Percentiles rank a stretch among this genome's conserved stretches.
Evolutionary conservation across 2,797 vertebrate genomes (phyloP).

Genomic region (Eulemur albifrons): DNA sequence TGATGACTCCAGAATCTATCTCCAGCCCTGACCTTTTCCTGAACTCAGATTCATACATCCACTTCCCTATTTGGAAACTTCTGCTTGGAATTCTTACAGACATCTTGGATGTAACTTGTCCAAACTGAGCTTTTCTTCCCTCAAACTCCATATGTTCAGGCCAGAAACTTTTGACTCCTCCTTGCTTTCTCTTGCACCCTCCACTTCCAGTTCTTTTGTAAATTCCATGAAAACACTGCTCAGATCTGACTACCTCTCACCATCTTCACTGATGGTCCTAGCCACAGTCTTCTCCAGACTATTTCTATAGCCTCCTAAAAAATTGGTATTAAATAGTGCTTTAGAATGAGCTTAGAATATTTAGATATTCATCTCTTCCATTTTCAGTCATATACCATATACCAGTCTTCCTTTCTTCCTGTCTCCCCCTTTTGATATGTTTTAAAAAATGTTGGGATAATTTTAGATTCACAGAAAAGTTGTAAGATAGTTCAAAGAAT

Average conservation of each 20-base stretch:
- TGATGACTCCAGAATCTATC: not conserved
- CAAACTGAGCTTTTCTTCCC: not conserved
- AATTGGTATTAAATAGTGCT: not conserved
- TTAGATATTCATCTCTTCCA: not conserved
- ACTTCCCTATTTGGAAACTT: not conserved
- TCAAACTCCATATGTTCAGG: not conserved
- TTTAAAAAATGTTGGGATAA: not conserved
- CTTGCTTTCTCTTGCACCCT: not conserved
- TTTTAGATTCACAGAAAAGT: not conserved
- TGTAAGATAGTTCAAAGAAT: not conserved
- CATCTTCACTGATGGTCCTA: not conserved
- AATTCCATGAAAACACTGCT: not conserved
- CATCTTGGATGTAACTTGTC: not conserved
- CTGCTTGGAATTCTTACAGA: not conserved
- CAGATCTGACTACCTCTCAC: not conserved
- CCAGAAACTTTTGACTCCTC: not conserved
- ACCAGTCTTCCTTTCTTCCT: not conserved
- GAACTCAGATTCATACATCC: not conserved
- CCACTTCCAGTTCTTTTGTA: not conserved
- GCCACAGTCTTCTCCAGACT: not conserved
- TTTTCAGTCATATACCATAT: not conserved
- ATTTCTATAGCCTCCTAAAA: not conserved
- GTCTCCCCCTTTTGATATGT: not conserved
- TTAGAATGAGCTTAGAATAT: not conserved
- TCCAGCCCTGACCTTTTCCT: not conserved